Percentiles rank a stretch among this genome's conserved stretches.
Conservation (phyloP, 2,113 vertebrate genomes). For the Cinclus cinclus region DNA sequence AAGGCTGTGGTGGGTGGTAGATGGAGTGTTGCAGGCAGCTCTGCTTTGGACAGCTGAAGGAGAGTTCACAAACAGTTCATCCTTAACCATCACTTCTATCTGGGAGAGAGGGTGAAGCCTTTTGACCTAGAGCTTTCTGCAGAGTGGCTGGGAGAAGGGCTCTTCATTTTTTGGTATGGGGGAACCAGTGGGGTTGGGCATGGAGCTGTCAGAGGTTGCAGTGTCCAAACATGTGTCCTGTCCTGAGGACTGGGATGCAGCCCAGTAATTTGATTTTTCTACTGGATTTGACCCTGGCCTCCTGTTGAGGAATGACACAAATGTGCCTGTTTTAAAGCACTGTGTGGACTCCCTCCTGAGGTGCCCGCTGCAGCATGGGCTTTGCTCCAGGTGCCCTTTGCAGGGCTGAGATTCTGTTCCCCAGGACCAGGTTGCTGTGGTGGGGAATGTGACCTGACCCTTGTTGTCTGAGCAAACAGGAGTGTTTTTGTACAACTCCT, state of each 20-base stretch:
- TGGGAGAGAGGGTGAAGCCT: not conserved
- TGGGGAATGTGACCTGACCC: accelerated
- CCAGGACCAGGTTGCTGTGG: accelerated
- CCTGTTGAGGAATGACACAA: not conserved
- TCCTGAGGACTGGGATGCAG: not conserved
- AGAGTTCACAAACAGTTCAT: not conserved
- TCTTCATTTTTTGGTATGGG: not conserved
- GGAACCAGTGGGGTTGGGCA: not conserved
- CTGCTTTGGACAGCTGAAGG: not conserved
- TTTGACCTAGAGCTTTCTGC: not conserved
- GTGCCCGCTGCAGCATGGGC: not conserved
- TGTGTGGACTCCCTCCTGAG: accelerated
- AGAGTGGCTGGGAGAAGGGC: not conserved
- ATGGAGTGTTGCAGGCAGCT: not conserved
- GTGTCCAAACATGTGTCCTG: not conserved
- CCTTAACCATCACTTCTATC: not conserved
- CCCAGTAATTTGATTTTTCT: not conserved
- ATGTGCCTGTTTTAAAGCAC: not conserved
- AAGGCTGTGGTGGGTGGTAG: not conserved
- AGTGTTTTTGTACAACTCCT: not conserved
- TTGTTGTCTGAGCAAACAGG: not conserved
- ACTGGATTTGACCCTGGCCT: not conserved
- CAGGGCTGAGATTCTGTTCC: not conserved
- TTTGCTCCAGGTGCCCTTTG: not conserved
- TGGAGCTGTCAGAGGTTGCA: not conserved